phyloP scores from a whole-genome alignment of 2,113 vertebrate species.

The Ictalurus furcatus region DNA sequence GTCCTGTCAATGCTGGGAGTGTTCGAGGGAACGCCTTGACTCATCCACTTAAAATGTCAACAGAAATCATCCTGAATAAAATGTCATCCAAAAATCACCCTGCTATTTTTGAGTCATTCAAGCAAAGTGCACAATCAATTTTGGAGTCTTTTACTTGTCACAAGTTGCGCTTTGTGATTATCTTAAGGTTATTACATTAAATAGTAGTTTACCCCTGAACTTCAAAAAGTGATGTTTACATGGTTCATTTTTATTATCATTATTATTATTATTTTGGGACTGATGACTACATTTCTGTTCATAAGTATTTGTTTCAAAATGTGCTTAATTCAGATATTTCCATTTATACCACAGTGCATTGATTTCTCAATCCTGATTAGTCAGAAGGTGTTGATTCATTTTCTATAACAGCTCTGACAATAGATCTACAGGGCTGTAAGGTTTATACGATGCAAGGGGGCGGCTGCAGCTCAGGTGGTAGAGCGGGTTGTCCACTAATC shows the following conservation, averaged over 20 bases:
- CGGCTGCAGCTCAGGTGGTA: too few species aligned
- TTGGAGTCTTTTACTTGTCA: neutral
- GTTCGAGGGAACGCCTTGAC: constrained; percentile 8
- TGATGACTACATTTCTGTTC: neutral
- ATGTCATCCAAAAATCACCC: neutral
- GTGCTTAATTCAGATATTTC: neutral
- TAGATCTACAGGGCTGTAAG: neutral
- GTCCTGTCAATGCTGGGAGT: neutral
- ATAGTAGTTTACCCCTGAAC: neutral
- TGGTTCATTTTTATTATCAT: neutral
- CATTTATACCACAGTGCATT: neutral
- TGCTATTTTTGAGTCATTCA: neutral
- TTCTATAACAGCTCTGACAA: neutral
- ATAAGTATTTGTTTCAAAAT: neutral
- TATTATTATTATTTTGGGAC: neutral
- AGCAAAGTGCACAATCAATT: neutral
- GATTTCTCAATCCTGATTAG: neutral
- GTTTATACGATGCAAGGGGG: neutral
- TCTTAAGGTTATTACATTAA: neutral
- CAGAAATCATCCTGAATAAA: neutral
- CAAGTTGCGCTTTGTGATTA: neutral
- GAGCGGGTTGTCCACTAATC: too few species aligned
- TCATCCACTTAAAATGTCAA: constrained; percentile 14
- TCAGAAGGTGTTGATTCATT: neutral
- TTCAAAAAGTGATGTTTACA: neutral